Evolutionary conservation across 1,140 invertebrate genomes (phyloP).

Genomic region (Calliopsis andreniformis): DNA sequence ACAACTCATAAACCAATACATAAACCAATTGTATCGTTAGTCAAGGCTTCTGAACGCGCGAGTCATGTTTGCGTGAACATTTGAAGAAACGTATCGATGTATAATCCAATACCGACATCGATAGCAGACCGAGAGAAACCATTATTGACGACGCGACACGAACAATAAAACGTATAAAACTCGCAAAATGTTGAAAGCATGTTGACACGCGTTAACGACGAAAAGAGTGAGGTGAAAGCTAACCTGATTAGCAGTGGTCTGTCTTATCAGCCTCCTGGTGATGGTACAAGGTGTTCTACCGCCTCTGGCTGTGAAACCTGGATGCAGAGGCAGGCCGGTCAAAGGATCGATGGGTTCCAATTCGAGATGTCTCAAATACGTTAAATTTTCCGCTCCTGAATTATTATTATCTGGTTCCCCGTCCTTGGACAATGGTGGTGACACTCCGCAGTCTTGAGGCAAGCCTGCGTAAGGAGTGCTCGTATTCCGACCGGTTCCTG

Average conservation of each 20-base stretch:
- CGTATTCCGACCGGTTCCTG: conserved; percentile 76
- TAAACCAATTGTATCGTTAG: no score
- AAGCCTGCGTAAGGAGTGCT: conserved; percentile 74
- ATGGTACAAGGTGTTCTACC: conserved; percentile 92
- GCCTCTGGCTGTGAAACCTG: conserved; percentile 78
- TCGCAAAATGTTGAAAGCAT: not conserved
- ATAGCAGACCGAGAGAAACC: no score
- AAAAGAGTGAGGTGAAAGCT: conserved; percentile 5
- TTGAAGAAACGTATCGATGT: not conserved
- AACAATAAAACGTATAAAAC: not conserved
- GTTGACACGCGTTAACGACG: not conserved
- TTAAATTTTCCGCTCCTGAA: conserved; percentile 79
- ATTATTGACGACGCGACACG: no score
- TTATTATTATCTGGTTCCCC: conserved; percentile 79
- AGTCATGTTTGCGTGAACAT: not conserved
- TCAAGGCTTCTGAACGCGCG: no score
- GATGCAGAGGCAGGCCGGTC: conserved; percentile 72
- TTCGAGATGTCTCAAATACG: conserved; percentile 89
- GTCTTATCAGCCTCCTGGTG: conserved; percentile 84
- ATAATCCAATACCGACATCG: not conserved
- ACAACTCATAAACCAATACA: no score
- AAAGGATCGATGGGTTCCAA: conserved; percentile 85
- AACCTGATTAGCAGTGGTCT: conserved; percentile 75
- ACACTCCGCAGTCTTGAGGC: conserved; percentile 75
- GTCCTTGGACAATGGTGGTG: conserved; percentile 76